Conservation (phyloP, 2,113 vertebrate genomes). For the Pygoscelis adeliae region DNA sequence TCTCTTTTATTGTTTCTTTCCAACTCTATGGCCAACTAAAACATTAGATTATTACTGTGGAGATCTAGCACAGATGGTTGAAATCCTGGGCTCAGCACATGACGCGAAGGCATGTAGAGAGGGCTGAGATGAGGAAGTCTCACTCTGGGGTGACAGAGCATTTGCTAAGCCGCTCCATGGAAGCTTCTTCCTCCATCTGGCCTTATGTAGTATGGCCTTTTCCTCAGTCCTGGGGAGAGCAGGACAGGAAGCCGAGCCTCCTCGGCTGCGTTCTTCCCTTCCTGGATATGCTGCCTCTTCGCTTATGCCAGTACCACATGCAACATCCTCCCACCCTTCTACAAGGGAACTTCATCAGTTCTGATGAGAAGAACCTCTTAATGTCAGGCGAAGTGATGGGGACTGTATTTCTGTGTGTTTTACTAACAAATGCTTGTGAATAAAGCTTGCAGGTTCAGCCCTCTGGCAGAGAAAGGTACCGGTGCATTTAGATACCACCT, state of each 20-base stretch:
- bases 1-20: not conserved
- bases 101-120: not conserved
- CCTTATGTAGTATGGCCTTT: not conserved
- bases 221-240: not conserved
- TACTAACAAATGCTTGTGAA: not conserved
- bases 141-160: rapidly evolving
- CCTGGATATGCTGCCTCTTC: not conserved
- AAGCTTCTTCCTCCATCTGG: not conserved
- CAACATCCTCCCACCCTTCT: not conserved
- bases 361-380: not conserved
- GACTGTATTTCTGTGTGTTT: not conserved
- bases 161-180: not conserved
- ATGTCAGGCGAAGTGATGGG: not conserved
- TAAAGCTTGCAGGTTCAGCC: not conserved
- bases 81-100: not conserved
- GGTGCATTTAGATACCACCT: not conserved
- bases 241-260: not conserved
- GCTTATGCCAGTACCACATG: rapidly evolving
- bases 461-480: not conserved
- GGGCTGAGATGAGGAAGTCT: not conserved
- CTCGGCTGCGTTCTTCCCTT: not conserved
- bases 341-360: no score
- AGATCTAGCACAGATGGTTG: conserved; percentile 6
- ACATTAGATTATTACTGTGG: not conserved
- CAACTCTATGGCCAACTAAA: not conserved